phyloP scores from a whole-genome alignment of 92 coral and sea anemone genomes.

The Nematostella vectensis region DNA sequence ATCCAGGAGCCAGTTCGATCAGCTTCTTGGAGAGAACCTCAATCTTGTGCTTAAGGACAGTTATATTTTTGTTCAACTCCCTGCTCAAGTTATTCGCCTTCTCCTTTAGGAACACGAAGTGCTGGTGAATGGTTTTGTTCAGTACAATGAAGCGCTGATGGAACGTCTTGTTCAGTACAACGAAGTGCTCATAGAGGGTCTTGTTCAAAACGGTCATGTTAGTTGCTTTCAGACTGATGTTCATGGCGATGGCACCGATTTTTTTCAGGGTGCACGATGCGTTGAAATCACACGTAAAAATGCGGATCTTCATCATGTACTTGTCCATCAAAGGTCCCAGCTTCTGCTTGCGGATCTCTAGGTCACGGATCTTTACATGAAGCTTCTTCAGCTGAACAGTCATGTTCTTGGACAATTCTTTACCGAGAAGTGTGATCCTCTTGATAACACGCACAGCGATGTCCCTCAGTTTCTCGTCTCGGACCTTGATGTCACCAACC shows the following conservation, averaged over 20 bases:
- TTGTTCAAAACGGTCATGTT: constrained; percentile 43
- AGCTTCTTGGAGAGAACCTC: constrained; percentile 38
- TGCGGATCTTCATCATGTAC: constrained; percentile 26
- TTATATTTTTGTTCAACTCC: constrained; percentile 2
- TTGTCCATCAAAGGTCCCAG: constrained; percentile 61
- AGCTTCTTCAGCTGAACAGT: constrained; percentile 36
- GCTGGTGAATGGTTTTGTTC: constrained; percentile 29
- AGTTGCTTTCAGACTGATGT: constrained; percentile 24
- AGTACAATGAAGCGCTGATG: constrained; percentile 3
- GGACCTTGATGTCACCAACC: constrained; percentile 50
- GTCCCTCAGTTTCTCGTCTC: constrained; percentile 37
- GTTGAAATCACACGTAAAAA: constrained; percentile 61
- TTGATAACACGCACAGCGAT: constrained; percentile 32
- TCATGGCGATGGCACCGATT: constrained; percentile 24
- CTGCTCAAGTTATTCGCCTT: constrained; percentile 19
- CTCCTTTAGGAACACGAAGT: constrained; percentile 17
- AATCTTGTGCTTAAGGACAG: not conserved
- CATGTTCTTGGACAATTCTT: constrained; percentile 40
- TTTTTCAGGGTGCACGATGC: constrained; percentile 60
- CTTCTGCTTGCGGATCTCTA: constrained; percentile 56
- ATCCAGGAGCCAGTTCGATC: constrained; percentile 42
- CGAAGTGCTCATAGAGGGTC: constrained; percentile 36
- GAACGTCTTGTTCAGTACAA: constrained; percentile 7
- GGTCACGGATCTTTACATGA: constrained; percentile 42
- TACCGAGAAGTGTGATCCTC: constrained; percentile 31